These are phyloP conservation scores for Coecobrya sp. DNA, from an alignment of 2,888 invertebrate species.

Conservation along the genomic window DNA sequence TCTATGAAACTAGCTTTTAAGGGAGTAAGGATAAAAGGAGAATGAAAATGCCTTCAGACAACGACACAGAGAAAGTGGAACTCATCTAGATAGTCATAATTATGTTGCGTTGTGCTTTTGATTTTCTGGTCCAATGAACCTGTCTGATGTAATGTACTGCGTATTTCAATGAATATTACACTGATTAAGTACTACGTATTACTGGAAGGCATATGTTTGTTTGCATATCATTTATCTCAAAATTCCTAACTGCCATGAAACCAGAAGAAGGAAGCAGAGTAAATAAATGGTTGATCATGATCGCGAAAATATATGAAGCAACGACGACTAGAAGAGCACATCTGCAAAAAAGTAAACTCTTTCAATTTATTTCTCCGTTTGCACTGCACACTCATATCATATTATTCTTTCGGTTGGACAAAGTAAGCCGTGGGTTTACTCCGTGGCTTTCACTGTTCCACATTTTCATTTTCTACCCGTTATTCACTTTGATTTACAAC, in stretches of 20 bases:
- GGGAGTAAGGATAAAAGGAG: background rate
- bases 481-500: constrained; percentile 37
- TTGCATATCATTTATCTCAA: constrained; percentile 44
- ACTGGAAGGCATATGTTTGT: constrained; percentile 21
- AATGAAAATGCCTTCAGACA: background rate
- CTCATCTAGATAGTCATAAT: background rate
- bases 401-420: background rate
- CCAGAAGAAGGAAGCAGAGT: background rate
- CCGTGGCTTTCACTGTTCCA: background rate
- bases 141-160: background rate
- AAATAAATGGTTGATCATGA: background rate
- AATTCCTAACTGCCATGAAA: background rate
- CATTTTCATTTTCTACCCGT: constrained; percentile 31
- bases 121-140: constrained; percentile 36
- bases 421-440: background rate
- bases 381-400: background rate
- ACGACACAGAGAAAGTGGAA: background rate
- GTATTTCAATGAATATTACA: background rate
- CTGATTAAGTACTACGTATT: constrained; percentile 2
- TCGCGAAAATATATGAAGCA: background rate
- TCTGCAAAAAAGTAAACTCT: background rate
- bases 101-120: constrained; percentile 30
- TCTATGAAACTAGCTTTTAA: constrained; percentile 10
- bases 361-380: constrained; percentile 36
- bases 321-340: background rate